Conservation (phyloP, 2,888 invertebrate genomes). For the Smittia sp. region DNA sequence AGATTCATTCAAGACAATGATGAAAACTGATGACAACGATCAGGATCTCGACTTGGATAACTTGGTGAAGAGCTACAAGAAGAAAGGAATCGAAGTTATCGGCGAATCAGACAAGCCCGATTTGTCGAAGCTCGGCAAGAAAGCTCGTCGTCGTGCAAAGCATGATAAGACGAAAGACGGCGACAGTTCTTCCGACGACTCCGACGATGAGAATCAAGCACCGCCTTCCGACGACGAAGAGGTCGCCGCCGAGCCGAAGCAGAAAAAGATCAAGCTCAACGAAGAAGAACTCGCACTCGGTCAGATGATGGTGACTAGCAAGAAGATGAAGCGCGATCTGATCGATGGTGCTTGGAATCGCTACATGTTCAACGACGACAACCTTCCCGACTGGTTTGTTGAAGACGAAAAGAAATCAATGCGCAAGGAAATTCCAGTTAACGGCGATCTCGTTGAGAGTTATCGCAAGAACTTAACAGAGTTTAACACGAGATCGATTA, state of each 20-base stretch:
- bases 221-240: slow-evolving; percentile 54
- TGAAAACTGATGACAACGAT: slow-evolving; percentile 82
- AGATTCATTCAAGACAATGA: slow-evolving; percentile 75
- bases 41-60: slow-evolving; percentile 79
- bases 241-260: slow-evolving; percentile 66
- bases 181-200: slow-evolving; percentile 47
- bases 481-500: slow-evolving; percentile 91
- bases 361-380: slow-evolving; percentile 86
- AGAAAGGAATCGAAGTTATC: slow-evolving; percentile 61
- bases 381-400: slow-evolving; percentile 94
- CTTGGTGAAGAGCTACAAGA: slow-evolving; percentile 67
- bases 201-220: slow-evolving; percentile 45
- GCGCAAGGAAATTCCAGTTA: slow-evolving; percentile 77
- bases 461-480: slow-evolving; percentile 81
- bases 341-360: slow-evolving; percentile 90
- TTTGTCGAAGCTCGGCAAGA: slow-evolving; percentile 47
- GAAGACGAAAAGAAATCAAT: slow-evolving; percentile 91
- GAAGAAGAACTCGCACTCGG: slow-evolving; percentile 91
- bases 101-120: slow-evolving; percentile 29
- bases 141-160: slow-evolving; percentile 50
- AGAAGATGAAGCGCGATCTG: slow-evolving; percentile 86
- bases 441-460: slow-evolving; percentile 79
- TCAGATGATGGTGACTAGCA: slow-evolving; percentile 83
- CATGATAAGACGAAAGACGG: slow-evolving; percentile 46
- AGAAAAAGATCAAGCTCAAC: slow-evolving; percentile 69